Percentiles rank a stretch among this genome's conserved stretches.
phyloP scores from a whole-genome alignment of 2,113 vertebrate genomes.

The Sakesphorus luctuosus region DNA sequence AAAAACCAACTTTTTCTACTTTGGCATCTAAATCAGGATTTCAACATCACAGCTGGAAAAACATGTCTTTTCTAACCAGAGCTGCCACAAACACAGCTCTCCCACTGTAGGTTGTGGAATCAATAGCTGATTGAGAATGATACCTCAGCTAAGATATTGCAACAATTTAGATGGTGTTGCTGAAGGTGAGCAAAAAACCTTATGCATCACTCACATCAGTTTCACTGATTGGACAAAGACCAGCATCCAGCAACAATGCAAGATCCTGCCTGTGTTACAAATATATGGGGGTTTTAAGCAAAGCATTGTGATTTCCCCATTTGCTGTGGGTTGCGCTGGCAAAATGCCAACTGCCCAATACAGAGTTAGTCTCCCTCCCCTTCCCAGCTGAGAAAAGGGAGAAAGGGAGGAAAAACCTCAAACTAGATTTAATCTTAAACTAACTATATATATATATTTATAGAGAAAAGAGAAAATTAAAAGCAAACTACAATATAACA shows the following conservation, averaged over 20 bases:
- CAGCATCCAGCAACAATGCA: not conserved
- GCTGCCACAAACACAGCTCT: not conserved
- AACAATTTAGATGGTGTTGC: not conserved
- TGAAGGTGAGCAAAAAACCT: not conserved
- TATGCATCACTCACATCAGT: not conserved
- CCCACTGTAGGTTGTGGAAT: not conserved
- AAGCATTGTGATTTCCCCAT: not conserved
- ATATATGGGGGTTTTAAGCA: not conserved
- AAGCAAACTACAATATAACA: no score
- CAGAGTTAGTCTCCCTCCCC: no score
- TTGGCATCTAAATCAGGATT: constrained; percentile 12
- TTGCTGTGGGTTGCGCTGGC: no score
- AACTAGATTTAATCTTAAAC: no score
- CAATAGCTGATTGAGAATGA: not conserved
- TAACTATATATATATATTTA: no score
- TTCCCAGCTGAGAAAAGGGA: no score
- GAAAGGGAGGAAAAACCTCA: no score
- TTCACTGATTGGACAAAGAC: not conserved
- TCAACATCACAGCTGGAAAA: constrained; percentile 30
- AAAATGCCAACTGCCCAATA: no score
- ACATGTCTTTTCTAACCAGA: not conserved
- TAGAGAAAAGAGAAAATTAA: no score
- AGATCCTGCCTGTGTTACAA: not conserved
- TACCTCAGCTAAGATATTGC: not conserved
- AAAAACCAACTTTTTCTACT: constrained; percentile 27